phyloP scores from a whole-genome alignment of 2,797 vertebrate species.

The Betta splendens region DNA sequence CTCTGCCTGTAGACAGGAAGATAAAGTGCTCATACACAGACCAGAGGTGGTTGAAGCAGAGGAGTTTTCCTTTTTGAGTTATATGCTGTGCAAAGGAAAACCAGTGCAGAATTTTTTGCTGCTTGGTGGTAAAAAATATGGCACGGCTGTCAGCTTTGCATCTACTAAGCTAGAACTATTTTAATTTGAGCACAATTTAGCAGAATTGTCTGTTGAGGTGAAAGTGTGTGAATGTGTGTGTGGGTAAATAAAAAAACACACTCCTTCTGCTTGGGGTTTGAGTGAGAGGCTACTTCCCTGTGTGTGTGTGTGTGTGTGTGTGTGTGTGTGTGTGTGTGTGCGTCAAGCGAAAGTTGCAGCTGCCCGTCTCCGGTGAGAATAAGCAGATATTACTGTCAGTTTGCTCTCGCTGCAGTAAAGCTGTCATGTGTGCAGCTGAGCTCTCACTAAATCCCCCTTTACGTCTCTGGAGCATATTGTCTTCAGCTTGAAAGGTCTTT shows the following conservation, averaged over 20 bases:
- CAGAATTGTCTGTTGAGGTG: conserved; percentile 2
- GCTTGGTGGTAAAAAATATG: conserved; percentile 36
- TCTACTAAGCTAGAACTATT: conserved; percentile 33
- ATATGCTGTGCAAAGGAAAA: conserved; percentile 48
- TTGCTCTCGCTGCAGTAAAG: conserved; percentile 34
- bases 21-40: conserved; percentile 64
- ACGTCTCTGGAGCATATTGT: conserved; percentile 33
- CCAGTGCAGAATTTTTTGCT: conserved; percentile 27
- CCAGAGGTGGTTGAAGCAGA: conserved; percentile 41
- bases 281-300: conserved; percentile 28
- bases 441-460: conserved; percentile 11
- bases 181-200: conserved; percentile 46
- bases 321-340: conserved; percentile 12
- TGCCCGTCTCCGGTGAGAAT: conserved; percentile 26
- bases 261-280: conserved; percentile 28
- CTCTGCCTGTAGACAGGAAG: conserved; percentile 63
- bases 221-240: background rate
- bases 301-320: conserved; percentile 12
- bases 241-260: conserved; percentile 4
- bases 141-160: conserved; percentile 44
- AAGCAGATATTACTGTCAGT: conserved; percentile 50
- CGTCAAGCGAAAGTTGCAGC: conserved; percentile 47
- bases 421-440: conserved; percentile 28
- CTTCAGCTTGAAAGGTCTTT: conserved; percentile 29
- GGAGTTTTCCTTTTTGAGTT: conserved; percentile 65